Evolutionary conservation across 1,140 invertebrate genomes (phyloP), one percentile per base, ranked within the genome.

Genomic region (Philaenus spumarius): DNA sequence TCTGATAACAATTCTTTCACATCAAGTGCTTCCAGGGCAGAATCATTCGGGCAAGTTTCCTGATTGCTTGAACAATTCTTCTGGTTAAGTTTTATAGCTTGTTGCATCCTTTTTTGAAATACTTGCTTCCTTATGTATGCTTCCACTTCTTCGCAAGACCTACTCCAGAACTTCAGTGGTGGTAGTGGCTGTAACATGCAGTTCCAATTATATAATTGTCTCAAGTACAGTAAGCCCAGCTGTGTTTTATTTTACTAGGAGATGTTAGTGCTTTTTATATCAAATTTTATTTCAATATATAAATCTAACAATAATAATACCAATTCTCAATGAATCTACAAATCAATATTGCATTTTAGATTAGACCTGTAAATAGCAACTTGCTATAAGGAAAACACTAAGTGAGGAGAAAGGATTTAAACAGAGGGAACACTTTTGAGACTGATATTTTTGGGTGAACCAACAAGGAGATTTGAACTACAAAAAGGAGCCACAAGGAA

Each of bases 151-250:
- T 23, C 15, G n/a, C n/a, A n/a, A 7, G 47, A 24, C 15, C 47
- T 51, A 14, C 24, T 30, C 47, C 47, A 51, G 30, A 51, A 51
- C 24, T 51, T 51, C 5, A 51, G 14, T 9, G 47, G 19, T 2
- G 47, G 47, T 30, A 51, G 12, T n/a, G 23, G 22, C 47, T 51
- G 23, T n/a, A 51, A 24, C 23, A 51, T 2, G 17, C 23, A 6
- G n/a, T 6, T 30, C 4, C 6, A 2, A 47, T 7, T 9, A 23
- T 47, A 23, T 7, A 47, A 47, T 2, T 2, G 3, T 20, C 4
- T 3, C 6, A 2, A 2, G 12, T 23, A 7, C 6, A 3, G 2
- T 47, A 47, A 3, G 14, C 22, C n/a, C 4, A 6, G 20, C 2
- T 3, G 4, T 47, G 2, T 3, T 19, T 23, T 23, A 4, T 20